Percentiles rank a stretch among this genome's conserved stretches.
Evolutionary conservation across 1,140 invertebrate species (phyloP).

Genomic region (Trachymyrmex septentrionalis): DNA sequence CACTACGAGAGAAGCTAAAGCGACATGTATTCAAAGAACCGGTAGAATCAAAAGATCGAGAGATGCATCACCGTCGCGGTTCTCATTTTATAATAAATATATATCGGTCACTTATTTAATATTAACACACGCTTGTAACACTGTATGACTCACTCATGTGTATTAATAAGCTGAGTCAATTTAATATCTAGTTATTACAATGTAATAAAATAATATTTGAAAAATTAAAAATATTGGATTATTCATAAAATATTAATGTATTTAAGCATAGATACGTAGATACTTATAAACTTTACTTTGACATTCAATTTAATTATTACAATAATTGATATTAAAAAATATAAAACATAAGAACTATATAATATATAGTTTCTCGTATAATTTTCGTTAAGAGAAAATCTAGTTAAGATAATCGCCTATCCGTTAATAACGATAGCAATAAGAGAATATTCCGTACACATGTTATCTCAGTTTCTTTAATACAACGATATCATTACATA

Average conservation of each 20-base stretch:
- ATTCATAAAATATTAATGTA: neutral
- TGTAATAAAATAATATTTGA: neutral
- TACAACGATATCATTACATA: neutral
- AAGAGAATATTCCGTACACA: neutral
- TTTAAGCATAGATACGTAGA: neutral
- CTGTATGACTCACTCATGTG: neutral
- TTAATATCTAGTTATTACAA: too few relatives aligned
- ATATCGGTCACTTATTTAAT: slow-evolving; percentile 18
- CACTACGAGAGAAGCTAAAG: slow-evolving; percentile 68
- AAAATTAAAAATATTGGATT: neutral
- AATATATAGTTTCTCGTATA: neutral
- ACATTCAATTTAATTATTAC: neutral
- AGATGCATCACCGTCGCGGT: slow-evolving; percentile 72
- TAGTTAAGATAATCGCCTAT: neutral
- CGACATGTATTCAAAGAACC: slow-evolving; percentile 16
- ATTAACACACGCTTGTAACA: neutral
- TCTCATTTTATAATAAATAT: slow-evolving; percentile 50
- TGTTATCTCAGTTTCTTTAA: neutral
- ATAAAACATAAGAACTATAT: neutral
- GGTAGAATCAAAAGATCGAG: slow-evolving; percentile 70
- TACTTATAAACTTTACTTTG: neutral
- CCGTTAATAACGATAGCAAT: slow-evolving; percentile 16
- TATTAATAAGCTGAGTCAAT: neutral
- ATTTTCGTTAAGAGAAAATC: neutral
- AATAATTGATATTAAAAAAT: slow-evolving; percentile 8